Evolutionary conservation across 92 coral and sea anemone species (phyloP).

Genomic region (Bergia puertoricense): DNA sequence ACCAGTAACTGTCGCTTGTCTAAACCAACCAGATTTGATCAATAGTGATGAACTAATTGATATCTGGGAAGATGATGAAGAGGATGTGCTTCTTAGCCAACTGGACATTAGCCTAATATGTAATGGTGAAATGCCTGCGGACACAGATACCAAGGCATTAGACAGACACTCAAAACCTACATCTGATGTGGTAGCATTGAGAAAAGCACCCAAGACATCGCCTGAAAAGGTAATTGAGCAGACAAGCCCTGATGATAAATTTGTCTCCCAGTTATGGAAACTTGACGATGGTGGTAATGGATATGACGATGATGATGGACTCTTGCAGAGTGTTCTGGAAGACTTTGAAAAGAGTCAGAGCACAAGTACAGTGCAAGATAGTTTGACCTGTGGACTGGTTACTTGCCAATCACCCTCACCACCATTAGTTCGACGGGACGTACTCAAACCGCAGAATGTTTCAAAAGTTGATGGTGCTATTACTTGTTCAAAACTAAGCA

Average conservation of each 20-base stretch:
- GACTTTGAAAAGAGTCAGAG: slow-evolving; percentile 58
- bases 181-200: not conserved
- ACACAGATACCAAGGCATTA: not conserved
- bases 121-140: not conserved
- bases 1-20: not conserved
- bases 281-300: slow-evolving; percentile 59
- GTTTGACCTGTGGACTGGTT: not conserved
- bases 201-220: slow-evolving; percentile 3
- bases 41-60: not conserved
- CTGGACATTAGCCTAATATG: slow-evolving; percentile 18
- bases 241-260: slow-evolving; percentile 16
- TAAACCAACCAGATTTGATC: not conserved
- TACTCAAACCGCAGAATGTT: not conserved
- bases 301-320: slow-evolving; percentile 45
- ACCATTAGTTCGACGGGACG: slow-evolving; percentile 11
- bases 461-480: not conserved
- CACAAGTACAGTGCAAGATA: not conserved
- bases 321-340: slow-evolving; percentile 70
- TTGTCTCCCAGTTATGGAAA: slow-evolving; percentile 63
- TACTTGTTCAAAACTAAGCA: not conserved
- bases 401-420: not conserved
- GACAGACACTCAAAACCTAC: not conserved
- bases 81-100: slow-evolving; percentile 31
- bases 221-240: not conserved
- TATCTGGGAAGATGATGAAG: slow-evolving; percentile 39